Evolutionary conservation across 1,140 invertebrate species (phyloP), one percentile per base, ranked within the genome.

Genomic region (Steinernema khuongi): DNA sequence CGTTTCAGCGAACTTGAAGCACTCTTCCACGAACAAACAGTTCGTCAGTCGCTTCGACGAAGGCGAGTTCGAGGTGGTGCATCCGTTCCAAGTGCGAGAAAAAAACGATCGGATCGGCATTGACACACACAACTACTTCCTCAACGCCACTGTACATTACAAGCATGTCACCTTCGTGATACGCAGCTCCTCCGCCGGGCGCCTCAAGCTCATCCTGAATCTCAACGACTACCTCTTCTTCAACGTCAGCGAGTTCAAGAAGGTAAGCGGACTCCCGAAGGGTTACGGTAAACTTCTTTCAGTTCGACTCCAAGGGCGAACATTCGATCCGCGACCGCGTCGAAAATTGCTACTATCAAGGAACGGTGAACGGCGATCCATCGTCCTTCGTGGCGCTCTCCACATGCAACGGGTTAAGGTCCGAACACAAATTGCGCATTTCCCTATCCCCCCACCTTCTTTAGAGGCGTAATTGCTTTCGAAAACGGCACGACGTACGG

Each of bases 61-160:
- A 44, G 81, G 84, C 33, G 74, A 84, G 14, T 85, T 79, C 67
- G 81, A 83, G 67, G 76, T 84, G 32, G 84, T 84, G n/a, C 79
- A 84, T 77, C 82, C 82, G 0, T 84, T 84, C 70, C 82, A 84
- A 82, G 76, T 84, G 18, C 80, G 82, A 4, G 82, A 84, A 29
- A 84, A 84, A 66, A 85, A 84, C 72, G 82, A 84, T 67, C 70
- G 82, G 44, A 85, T 84, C 26, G 84, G 82, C n/a, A 84, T 84
- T 50, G 81, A 84, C 60, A 84, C 82, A 7, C 79, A 77, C 4
- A 82, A 84, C 43, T 82, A 84, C 70, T 84, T 84, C 67, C 68
- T 85, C 11, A 85, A 85, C 44, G 78, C 76, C 26, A 77, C 77
- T 36, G 77, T 77, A 67, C 82, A 84, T 71, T 84, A 80, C 67